These are phyloP conservation scores for Archaeoteleia sp. DNA, from an alignment of 2,888 invertebrate species.

Conservation along the genomic window DNA sequence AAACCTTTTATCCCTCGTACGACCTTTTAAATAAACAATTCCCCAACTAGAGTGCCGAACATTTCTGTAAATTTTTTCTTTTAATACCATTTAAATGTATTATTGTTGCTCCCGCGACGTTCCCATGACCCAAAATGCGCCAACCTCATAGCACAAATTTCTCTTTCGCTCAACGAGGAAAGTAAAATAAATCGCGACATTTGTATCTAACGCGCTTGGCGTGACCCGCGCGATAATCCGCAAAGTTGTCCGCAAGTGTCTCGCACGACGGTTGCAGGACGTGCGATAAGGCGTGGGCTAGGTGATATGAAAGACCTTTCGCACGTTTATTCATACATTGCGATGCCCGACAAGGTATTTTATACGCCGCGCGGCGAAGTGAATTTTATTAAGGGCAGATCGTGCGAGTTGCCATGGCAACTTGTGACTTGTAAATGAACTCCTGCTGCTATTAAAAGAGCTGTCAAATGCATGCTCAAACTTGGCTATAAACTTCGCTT, in stretches of 20 bases:
- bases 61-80: no score
- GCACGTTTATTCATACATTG: constrained; percentile 35
- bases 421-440: constrained; percentile 45
- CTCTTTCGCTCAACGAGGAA: constrained; percentile 26
- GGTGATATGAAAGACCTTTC: constrained; percentile 42
- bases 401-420: constrained; percentile 40
- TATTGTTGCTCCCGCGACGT: constrained; percentile 7
- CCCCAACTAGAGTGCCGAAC: no score
- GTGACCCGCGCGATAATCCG: constrained; percentile 24
- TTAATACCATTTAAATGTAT: neutral
- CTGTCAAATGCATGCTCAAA: constrained; percentile 40
- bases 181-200: constrained; percentile 35
- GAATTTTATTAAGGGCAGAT: constrained; percentile 41
- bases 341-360: constrained; percentile 37
- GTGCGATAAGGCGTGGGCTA: constrained; percentile 35
- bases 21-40: no score
- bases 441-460: constrained; percentile 49
- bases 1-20: no score
- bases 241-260: constrained; percentile 33
- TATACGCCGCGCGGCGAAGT: constrained; percentile 36
- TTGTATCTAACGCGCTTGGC: constrained; percentile 19
- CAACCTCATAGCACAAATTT: constrained; percentile 21
- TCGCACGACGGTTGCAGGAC: constrained; percentile 26
- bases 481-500: constrained; percentile 31
- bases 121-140: constrained; percentile 36